These are phyloP conservation scores for Hydra vulgaris DNA, from an alignment of 30 jellyfish, hydroid and myxozoan species.

Conservation along the genomic window DNA sequence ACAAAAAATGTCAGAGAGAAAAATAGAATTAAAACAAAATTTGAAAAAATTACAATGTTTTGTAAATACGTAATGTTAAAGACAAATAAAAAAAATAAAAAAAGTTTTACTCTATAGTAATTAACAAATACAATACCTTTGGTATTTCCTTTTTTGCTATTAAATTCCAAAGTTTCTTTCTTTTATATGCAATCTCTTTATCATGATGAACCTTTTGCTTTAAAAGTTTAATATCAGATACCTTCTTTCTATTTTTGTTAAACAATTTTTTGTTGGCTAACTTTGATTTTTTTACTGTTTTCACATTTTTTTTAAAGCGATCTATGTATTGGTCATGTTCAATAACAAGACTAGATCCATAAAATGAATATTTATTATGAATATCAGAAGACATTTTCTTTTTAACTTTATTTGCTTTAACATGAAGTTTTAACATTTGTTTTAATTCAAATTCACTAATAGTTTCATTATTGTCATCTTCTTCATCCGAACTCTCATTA, in stretches of 20 bases:
- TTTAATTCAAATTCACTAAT: constrained; percentile 51
- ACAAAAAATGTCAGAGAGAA: no score
- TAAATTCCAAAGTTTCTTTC: constrained; percentile 79
- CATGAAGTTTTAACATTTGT: constrained; percentile 75
- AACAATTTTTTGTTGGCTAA: not conserved
- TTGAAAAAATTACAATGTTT: no score
- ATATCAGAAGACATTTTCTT: constrained; percentile 28
- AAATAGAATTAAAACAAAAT: no score
- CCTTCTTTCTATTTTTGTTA: not conserved
- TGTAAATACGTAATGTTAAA: no score
- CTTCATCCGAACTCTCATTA: not conserved
- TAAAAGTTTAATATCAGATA: constrained; percentile 60
- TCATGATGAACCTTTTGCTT: constrained; percentile 59
- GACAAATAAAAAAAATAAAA: no score
- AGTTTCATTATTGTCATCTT: constrained; percentile 32
- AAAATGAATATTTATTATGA: constrained; percentile 49
- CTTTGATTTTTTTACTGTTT: constrained; percentile 34
- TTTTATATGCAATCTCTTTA: constrained; percentile 59
- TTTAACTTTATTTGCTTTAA: constrained; percentile 36
- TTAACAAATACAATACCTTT: constrained; percentile 34
- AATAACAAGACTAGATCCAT: constrained; percentile 70
- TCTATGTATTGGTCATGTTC: constrained; percentile 78
- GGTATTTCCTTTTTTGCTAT: constrained; percentile 88
- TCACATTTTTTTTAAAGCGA: constrained; percentile 38
- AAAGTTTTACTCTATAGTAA: not conserved